Percentiles rank a stretch among this genome's conserved stretches.
Evolutionary conservation across 2,113 vertebrate genomes (phyloP).

Genomic region (Toxostoma redivivum): DNA sequence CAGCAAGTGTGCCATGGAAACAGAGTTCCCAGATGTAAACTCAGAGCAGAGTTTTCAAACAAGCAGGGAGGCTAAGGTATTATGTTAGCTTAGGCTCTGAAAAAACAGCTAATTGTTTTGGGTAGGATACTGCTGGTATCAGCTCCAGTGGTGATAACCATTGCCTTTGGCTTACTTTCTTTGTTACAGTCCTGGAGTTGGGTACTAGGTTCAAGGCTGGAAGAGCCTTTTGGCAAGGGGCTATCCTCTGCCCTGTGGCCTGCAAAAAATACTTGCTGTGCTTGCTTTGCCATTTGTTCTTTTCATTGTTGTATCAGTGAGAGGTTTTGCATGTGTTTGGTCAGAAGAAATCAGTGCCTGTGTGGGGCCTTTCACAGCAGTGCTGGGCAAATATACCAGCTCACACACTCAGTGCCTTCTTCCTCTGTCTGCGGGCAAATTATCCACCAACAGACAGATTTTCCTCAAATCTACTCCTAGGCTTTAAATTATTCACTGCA

Average conservation of each 20-base stretch:
- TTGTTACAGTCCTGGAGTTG: neutral
- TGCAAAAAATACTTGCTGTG: neutral
- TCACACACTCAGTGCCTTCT: neutral
- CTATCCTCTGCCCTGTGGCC: neutral
- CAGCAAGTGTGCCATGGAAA: neutral
- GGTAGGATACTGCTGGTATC: neutral
- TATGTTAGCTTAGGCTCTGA: neutral
- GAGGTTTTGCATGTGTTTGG: fast-evolving
- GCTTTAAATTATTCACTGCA: constrained; percentile 40
- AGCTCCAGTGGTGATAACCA: neutral
- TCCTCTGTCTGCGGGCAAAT: constrained; percentile 14
- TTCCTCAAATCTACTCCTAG: neutral
- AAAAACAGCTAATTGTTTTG: neutral
- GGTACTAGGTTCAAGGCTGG: neutral
- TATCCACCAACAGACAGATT: neutral
- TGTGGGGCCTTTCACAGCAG: neutral
- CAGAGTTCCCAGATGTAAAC: neutral
- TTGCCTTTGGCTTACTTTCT: neutral
- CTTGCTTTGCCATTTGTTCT: neutral
- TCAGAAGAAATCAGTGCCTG: neutral
- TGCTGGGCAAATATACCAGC: neutral
- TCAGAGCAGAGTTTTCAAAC: neutral
- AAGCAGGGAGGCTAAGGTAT: neutral
- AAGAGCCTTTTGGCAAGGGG: neutral
- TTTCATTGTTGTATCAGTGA: neutral